These are phyloP conservation scores for Anisognathus igniventris DNA, from an alignment of 2,797 vertebrate genomes.

Conservation along the genomic window DNA sequence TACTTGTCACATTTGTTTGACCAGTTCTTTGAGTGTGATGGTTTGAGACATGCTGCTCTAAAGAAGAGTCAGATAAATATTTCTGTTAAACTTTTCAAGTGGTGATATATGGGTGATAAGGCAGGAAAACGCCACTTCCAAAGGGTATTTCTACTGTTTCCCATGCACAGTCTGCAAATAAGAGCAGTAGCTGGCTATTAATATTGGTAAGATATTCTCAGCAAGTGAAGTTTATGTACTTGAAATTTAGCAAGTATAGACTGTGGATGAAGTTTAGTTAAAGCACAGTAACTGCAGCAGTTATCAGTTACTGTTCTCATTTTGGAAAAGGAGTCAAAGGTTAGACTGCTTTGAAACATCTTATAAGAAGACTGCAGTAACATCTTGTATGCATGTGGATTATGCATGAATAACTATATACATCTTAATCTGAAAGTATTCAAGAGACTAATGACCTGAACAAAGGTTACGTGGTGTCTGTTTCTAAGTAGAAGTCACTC, in stretches of 20 bases:
- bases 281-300: background rate
- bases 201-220: background rate
- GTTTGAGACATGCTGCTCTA: background rate
- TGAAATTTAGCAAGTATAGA: background rate
- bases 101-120: background rate
- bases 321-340: background rate
- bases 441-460: background rate
- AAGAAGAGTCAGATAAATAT: background rate
- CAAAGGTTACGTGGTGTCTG: background rate
- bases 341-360: background rate
- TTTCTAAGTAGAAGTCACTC: background rate
- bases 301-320: background rate
- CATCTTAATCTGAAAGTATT: background rate
- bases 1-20: background rate
- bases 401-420: background rate
- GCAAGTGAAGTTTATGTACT: background rate
- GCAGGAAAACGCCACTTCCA: background rate
- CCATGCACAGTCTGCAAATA: background rate
- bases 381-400: rapidly evolving
- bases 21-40: background rate
- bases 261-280: background rate
- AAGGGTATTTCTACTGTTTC: background rate
- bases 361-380: background rate
- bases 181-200: background rate
- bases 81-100: background rate